A percentile compares a stretch with the other conserved stretches of the same genome.
Evolutionary conservation across 2,888 invertebrate species (phyloP).

Genomic region (Polylopha cassiicola): DNA sequence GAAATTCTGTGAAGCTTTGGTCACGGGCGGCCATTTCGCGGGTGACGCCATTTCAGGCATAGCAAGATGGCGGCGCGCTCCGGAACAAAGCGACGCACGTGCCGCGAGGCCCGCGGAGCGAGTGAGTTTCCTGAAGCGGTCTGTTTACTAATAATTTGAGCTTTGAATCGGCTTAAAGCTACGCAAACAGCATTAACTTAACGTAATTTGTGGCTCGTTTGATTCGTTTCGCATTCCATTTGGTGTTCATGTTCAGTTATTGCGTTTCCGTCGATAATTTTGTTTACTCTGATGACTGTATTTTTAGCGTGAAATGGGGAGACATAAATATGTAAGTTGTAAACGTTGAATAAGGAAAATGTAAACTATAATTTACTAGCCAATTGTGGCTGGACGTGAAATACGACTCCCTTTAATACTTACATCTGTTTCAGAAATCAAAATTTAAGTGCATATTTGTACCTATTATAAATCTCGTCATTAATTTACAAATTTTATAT

Average conservation of each 20-base stretch:
- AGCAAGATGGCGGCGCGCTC: conserved; percentile 43
- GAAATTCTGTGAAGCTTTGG: conserved; percentile 46
- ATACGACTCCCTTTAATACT: conserved; percentile 8
- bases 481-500: conserved; percentile 19
- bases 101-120: too few species aligned
- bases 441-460: conserved; percentile 12
- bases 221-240: conserved; percentile 27
- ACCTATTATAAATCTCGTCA: conserved; percentile 17
- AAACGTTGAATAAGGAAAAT: conserved; percentile 6
- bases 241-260: conserved; percentile 1
- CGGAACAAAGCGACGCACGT: conserved; percentile 43
- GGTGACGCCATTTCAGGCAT: conserved; percentile 35
- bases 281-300: conserved; percentile 7
- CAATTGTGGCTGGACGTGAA: conserved; percentile 13
- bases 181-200: conserved; percentile 40
- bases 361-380: conserved; percentile 19
- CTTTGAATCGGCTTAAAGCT: conserved; percentile 39
- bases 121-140: conserved; percentile 43
- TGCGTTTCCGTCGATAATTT: conserved; percentile 7
- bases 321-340: conserved; percentile 2
- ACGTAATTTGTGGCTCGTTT: conserved; percentile 30
- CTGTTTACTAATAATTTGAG: conserved; percentile 51
- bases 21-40: conserved; percentile 41
- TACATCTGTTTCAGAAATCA: conserved; percentile 7
- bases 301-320: conserved; percentile 8